Conservation (phyloP, 2,113 vertebrate genomes). For the Neodon shergylaensis region DNA sequence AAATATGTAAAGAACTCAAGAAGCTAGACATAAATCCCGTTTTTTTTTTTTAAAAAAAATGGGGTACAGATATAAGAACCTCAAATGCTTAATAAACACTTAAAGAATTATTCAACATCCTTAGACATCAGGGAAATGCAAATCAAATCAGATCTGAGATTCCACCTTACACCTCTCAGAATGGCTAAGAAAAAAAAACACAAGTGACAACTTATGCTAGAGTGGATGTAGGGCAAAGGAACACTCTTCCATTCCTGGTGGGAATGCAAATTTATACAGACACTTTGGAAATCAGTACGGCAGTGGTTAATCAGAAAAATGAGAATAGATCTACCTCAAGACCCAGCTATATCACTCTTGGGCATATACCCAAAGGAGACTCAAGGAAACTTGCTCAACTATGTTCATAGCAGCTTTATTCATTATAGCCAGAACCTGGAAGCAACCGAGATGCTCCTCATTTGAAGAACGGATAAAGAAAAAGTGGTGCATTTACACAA, state of each 20-base stretch:
- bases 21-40: neutral
- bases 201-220: neutral
- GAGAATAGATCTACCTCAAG: neutral
- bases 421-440: neutral
- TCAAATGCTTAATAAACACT: neutral
- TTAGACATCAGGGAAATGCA: neutral
- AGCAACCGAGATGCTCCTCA: neutral
- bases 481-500: neutral
- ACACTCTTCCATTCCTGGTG: neutral
- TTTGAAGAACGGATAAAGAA: neutral
- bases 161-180: neutral
- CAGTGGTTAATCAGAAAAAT: neutral
- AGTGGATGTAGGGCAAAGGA: neutral
- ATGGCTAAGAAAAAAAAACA: neutral
- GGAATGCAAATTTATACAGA: neutral
- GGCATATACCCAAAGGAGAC: neutral
- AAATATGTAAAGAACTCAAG: neutral
- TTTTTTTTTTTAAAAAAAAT: neutral
- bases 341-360: neutral
- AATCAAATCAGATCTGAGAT: neutral
- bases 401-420: neutral
- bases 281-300: neutral
- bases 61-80: neutral
- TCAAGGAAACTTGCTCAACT: neutral
- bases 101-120: neutral